Conservation (phyloP, 2,888 invertebrate genomes). For the Drosophila demipolita region DNA sequence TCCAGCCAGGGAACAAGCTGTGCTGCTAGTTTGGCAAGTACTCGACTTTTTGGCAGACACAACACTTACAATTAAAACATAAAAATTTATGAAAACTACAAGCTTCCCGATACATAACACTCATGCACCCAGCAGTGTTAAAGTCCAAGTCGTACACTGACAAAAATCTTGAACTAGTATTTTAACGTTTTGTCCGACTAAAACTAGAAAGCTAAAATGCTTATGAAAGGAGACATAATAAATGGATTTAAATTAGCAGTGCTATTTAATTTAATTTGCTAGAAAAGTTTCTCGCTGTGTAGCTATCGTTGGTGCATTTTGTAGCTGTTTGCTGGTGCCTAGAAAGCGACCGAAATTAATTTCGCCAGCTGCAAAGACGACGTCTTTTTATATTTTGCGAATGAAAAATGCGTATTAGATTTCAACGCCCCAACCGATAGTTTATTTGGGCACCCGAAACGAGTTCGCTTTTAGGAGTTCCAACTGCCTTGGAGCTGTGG, state of each 20-base stretch:
- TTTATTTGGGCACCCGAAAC: slow-evolving; percentile 54
- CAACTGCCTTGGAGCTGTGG: slow-evolving; percentile 25
- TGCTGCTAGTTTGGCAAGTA: slow-evolving; percentile 67
- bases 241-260: not conserved
- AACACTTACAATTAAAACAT: slow-evolving; percentile 66
- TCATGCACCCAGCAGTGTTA: slow-evolving; percentile 44
- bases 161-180: not conserved
- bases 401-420: slow-evolving; percentile 69
- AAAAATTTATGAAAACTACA: slow-evolving; percentile 49
- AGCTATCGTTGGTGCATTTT: not conserved
- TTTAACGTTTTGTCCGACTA: not conserved
- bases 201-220: not conserved
- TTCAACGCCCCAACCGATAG: slow-evolving; percentile 50
- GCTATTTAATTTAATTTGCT: not conserved
- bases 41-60: slow-evolving; percentile 41
- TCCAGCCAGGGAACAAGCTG: slow-evolving; percentile 42
- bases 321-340: slow-evolving; percentile 21
- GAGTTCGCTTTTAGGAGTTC: slow-evolving; percentile 43
- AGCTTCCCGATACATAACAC: slow-evolving; percentile 53
- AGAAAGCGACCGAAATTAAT: slow-evolving; percentile 62
- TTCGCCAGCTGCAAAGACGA: slow-evolving; percentile 36
- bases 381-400: slow-evolving; percentile 37
- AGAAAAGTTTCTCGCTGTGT: not conserved
- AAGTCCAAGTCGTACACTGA: slow-evolving; percentile 12
- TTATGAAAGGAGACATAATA: too few species aligned